Evolutionary conservation across 2,797 vertebrate species (phyloP), one percentile per base, ranked within the genome.

Genomic region (Prionace glauca): DNA sequence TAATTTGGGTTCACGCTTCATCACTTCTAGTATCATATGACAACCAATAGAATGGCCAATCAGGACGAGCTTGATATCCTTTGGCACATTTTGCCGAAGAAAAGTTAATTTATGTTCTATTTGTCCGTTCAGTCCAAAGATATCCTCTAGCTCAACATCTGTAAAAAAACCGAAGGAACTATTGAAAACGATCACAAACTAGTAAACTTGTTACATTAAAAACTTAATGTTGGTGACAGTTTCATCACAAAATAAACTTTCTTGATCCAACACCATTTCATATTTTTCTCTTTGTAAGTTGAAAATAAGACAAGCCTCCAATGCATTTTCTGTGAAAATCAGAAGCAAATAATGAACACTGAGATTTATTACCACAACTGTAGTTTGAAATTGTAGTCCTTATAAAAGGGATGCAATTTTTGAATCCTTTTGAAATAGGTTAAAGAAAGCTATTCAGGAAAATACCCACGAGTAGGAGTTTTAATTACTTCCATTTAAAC

Each of bases 41-140:
- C 98, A 98, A 95, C 99, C 99, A 41, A 99, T 98, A 29, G 99
- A 99, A 97, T 99, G 99, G 96, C 99, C 98, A 94, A 99, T 97
- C 96, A 99, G 96, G 50, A 99, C 97, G 96, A 99, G 97, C 67
- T 97, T 98, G 96, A 97, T 98, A 77, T 98, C 98, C 95, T 97
- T 97, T 22, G 99, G 98, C n/a, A 99, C 98, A 0, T 98, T 97
- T 96, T 97, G 97, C 96, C 96, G 98, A 94, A 99, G 97, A 96
- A 99, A 99, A 95, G 97, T 97, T 96, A 99, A 96, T 96, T 99
- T 99, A 97, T 99, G 99, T 96, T 99, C 98, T 86, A 98, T 97
- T 98, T 99, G 99, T 93, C 98, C 99, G 0, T 96, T 97, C 71
- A 99, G 97, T 88, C 99, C 99, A 96, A 99, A 99, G 96, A 98